Percentiles rank a stretch among this genome's conserved stretches.
Conservation (phyloP, 1,140 invertebrate species). For the Drosophila repletoides region DNA sequence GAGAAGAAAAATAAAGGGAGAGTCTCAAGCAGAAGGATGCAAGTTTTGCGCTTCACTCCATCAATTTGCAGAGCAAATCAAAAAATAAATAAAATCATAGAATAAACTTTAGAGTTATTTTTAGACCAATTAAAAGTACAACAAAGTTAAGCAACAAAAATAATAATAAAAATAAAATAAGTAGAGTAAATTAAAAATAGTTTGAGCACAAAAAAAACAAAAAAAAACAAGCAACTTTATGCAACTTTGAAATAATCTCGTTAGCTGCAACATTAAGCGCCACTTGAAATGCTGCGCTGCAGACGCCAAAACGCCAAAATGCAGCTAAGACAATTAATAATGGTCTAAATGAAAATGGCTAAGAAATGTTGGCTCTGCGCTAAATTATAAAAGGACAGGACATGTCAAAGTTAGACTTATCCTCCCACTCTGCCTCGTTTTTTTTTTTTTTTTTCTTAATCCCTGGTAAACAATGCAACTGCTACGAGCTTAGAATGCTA, state of each 20-base stretch:
- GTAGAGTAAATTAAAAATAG: background rate
- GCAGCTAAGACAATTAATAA: conserved; percentile 70
- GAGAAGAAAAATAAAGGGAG: conserved; percentile 8
- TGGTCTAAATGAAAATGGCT: conserved; percentile 26
- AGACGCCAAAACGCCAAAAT: conserved; percentile 4
- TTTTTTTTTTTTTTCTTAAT: conserved; percentile 51
- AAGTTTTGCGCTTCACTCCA: conserved; percentile 34
- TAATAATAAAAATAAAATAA: conserved; percentile 1
- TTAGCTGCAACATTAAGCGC: conserved; percentile 38
- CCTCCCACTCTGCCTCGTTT: conserved; percentile 1
- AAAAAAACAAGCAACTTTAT: background rate
- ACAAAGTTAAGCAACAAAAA: conserved; percentile 44
- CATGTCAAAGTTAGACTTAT: conserved; percentile 47
- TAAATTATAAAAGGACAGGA: conserved; percentile 57
- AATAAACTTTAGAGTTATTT: conserved; percentile 49
- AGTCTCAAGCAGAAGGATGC: background rate
- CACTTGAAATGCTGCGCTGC: conserved; percentile 2
- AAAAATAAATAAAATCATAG: conserved; percentile 54
- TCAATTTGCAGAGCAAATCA: conserved; percentile 37
- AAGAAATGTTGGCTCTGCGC: conserved; percentile 38
- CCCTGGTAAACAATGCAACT: conserved; percentile 42
- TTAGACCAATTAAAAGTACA: conserved; percentile 70
- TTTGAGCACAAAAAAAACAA: background rate
- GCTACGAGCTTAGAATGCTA: conserved; percentile 16
- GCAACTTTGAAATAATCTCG: conserved; percentile 41